Percentiles rank a stretch among this genome's conserved stretches.
Conservation (phyloP, 2,113 vertebrate species). For the Myotis brandtii region DNA sequence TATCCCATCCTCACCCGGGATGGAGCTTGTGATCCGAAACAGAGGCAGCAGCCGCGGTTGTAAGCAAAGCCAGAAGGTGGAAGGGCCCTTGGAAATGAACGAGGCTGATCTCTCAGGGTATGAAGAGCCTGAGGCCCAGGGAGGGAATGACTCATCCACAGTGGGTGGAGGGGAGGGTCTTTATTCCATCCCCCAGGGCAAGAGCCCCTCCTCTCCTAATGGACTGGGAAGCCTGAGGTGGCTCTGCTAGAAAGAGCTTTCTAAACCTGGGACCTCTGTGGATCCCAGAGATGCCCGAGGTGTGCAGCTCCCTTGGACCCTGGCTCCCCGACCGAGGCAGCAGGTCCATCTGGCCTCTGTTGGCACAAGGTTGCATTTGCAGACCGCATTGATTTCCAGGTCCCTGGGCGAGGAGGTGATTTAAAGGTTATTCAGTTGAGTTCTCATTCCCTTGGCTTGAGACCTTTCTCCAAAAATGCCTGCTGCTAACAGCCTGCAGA, state of each 20-base stretch:
- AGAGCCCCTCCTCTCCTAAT: neutral
- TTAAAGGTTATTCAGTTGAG: slow-evolving; percentile 52
- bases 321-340: neutral
- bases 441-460: slow-evolving; percentile 25
- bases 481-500: slow-evolving; percentile 38
- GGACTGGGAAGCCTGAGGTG: neutral
- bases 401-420: neutral
- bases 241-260: neutral
- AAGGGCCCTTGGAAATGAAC: neutral
- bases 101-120: neutral
- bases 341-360: neutral
- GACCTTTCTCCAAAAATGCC: slow-evolving; percentile 44
- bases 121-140: neutral
- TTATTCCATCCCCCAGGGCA: neutral
- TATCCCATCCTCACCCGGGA: neutral
- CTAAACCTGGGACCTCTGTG: neutral
- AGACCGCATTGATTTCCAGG: slow-evolving; percentile 29
- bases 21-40: neutral
- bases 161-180: neutral
- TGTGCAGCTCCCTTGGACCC: neutral
- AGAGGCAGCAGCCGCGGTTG: no score
- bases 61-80: neutral
- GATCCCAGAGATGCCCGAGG: neutral
- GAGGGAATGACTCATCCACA: neutral
- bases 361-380: neutral